These are phyloP conservation scores for Phoenicopterus ruber DNA, from an alignment of 2,113 vertebrate genomes.

Conservation along the genomic window DNA sequence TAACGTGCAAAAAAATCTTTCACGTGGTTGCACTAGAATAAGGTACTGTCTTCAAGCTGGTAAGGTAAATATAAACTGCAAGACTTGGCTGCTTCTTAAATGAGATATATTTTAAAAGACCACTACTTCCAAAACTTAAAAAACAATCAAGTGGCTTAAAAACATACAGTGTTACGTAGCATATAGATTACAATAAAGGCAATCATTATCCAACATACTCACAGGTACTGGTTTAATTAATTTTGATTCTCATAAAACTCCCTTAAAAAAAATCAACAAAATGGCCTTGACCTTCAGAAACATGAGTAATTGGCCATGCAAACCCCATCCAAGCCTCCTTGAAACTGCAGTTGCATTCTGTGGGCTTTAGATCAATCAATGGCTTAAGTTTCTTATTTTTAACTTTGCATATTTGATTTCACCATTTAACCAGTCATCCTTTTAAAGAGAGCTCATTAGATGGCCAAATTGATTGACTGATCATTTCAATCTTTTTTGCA, in stretches of 20 bases:
- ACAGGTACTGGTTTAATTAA: not conserved
- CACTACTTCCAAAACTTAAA: not conserved
- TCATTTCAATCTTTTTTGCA: not conserved
- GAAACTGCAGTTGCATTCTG: not conserved
- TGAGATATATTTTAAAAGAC: not conserved
- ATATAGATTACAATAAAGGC: not conserved
- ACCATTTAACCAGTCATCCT: not conserved
- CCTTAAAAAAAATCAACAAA: not conserved
- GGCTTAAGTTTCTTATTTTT: not conserved
- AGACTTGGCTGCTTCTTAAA: not conserved
- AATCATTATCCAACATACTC: not conserved
- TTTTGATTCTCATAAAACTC: not conserved
- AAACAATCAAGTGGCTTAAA: not conserved
- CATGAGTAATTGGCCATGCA: not conserved
- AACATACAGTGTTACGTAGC: fast-evolving
- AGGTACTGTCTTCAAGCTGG: not conserved
- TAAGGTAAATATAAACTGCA: not conserved
- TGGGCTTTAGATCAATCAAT: not conserved
- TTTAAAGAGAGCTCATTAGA: not conserved
- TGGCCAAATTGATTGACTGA: not conserved
- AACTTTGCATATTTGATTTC: not conserved
- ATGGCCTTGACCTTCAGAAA: not conserved
- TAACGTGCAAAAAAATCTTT: not conserved
- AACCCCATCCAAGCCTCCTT: not conserved
- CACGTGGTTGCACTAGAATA: not conserved